Percentiles rank a stretch among this genome's conserved stretches.
These are phyloP conservation scores for Drosophila setosimentum DNA, from an alignment of 2,888 invertebrate species.

Conservation along the genomic window DNA sequence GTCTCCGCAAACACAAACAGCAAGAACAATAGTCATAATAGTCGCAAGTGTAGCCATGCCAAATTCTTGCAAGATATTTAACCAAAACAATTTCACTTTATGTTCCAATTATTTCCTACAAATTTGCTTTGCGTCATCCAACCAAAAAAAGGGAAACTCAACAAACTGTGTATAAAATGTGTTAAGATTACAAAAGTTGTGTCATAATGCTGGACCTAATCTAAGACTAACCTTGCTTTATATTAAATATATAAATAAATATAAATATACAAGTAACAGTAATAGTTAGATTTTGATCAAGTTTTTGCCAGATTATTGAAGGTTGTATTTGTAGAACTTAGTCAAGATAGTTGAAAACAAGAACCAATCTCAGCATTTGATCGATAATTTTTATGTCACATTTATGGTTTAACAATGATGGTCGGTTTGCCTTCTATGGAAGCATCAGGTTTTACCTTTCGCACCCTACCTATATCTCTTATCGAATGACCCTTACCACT, in stretches of 20 bases:
- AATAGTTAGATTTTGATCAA: background rate
- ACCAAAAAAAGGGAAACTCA: background rate
- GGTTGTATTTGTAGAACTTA: background rate
- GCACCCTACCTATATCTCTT: background rate
- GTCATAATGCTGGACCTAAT: too few species aligned
- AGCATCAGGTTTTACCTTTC: background rate
- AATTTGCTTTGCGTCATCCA: background rate
- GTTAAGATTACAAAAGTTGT: too few species aligned
- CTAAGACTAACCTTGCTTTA: background rate
- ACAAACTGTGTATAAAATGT: background rate
- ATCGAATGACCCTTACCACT: background rate
- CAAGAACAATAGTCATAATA: background rate
- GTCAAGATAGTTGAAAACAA: background rate
- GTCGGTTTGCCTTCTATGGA: background rate
- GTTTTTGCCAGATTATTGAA: background rate
- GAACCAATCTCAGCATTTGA: background rate
- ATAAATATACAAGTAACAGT: background rate
- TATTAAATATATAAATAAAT: too few species aligned
- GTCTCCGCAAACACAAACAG: background rate
- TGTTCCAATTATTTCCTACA: background rate
- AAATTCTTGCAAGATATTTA: background rate
- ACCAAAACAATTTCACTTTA: background rate
- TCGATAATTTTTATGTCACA: background rate
- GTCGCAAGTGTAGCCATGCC: background rate
- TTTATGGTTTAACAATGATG: background rate